Evolutionary conservation across 2,113 vertebrate species (phyloP).

Genomic region (Cyrtonyx montezumae): DNA sequence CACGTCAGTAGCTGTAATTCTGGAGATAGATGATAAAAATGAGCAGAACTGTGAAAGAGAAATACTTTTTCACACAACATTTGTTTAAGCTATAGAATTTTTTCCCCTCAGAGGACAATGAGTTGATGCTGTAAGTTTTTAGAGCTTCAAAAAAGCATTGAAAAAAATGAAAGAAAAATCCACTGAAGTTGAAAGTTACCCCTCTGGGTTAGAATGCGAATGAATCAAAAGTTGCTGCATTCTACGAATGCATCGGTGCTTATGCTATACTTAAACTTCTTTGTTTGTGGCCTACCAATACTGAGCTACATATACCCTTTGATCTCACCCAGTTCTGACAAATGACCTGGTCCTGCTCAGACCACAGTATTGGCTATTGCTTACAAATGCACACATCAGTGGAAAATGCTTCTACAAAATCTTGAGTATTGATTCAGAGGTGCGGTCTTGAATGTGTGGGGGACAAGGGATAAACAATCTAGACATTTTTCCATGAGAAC

Average conservation of each 20-base stretch:
- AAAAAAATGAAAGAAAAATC: background rate
- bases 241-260: background rate
- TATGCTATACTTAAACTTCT: background rate
- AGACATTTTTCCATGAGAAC: background rate
- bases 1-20: background rate
- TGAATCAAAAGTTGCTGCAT: background rate
- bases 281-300: accelerated
- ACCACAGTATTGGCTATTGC: background rate
- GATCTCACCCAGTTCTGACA: background rate
- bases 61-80: accelerated
- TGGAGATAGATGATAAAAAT: background rate
- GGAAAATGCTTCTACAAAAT: background rate
- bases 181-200: background rate
- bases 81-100: background rate
- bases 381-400: background rate
- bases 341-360: background rate
- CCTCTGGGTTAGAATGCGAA: background rate
- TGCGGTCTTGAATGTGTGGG: no score
- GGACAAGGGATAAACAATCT: accelerated
- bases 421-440: background rate
- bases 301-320: background rate
- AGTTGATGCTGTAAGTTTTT: background rate
- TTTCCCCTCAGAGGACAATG: accelerated
- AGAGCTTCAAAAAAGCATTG: background rate
- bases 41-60: background rate